Base-by-base conservation (phyloP, 1,140 invertebrate genomes). In the Eumaeus atala region DNA sequence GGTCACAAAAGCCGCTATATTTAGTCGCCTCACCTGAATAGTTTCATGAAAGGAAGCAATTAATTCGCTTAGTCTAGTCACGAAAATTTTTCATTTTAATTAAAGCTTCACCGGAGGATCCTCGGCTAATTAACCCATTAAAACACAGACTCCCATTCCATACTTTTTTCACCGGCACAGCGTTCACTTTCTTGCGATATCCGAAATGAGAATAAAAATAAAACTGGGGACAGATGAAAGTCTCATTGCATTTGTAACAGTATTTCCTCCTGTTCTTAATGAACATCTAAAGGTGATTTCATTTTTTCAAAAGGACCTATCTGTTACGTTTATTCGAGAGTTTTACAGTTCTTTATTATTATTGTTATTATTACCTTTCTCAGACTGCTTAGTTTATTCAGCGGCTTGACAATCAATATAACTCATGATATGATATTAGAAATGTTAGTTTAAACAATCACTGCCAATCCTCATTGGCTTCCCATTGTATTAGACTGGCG, bases 71-170 rank as follows among this genome's bases (percentile, higher is more conserved):
- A 78, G 75, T 84, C 77, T 77, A 79, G 78, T 82, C 80, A 81
- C 83, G 80, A 82, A 86, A 84, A 82, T 83, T 84, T 86, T 86
- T 84, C 81, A 84, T 84, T 86, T 84, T 86, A 86, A 86, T 86
- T 86, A 86, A 86, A 82, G 74, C 80, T 58, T 69, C 74, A 63
- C 79, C 72, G 73, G 79, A 65, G 82, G 80, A 84, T 84, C 80
- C 78, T 72, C 72, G 74, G 77, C 82, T 86, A 84, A 86, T 86
- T 84, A 83, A 84, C 80, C 83, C 79, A 84, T 86, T 86, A 84
- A 82, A 84, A 86, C 71, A 77, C 76, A 81, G 74, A 75, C 72
- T 79, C 71, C 67, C 61, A 64, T 75, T 79, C 75, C 70, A 74
- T 85, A 81, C 72, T 80, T 84, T 83, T 79, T 82, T 74, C 64